A percentile compares a stretch with the other conserved stretches of the same genome.
Conservation (phyloP, 2,113 vertebrate species). For the Sporophila hypoxantha region DNA sequence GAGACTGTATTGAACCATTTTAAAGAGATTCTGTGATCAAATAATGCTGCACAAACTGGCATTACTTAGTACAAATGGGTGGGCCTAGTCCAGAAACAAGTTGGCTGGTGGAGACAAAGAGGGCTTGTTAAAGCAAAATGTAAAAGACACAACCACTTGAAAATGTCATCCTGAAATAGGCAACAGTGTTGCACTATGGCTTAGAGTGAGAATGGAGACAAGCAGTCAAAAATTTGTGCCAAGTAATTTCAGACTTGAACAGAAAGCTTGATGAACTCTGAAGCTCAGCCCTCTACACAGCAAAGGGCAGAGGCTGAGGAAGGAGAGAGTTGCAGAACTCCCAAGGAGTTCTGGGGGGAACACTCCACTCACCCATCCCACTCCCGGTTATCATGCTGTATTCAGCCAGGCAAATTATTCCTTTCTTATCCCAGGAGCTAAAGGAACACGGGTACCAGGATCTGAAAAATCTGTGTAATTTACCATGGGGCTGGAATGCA, state of each 20-base stretch:
- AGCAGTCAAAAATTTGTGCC: neutral
- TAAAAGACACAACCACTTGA: neutral
- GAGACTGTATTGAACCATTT: neutral
- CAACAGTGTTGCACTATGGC: neutral
- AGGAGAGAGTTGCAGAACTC: neutral
- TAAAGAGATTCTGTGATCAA: neutral
- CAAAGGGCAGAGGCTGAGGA: neutral
- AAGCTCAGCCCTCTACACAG: neutral
- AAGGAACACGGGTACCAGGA: neutral
- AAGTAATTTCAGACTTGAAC: neutral
- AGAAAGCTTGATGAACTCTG: neutral
- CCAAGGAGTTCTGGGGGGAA: neutral
- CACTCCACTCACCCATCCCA: neutral
- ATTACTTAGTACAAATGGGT: neutral
- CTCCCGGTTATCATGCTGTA: neutral
- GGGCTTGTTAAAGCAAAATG: neutral
- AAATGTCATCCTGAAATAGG: neutral
- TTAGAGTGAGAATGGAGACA: neutral
- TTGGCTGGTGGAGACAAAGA: neutral
- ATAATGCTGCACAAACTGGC: neutral
- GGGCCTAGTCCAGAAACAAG: neutral
- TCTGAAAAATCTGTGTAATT: neutral
- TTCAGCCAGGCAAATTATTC: neutral
- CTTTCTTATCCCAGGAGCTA: neutral
- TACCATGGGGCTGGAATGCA: neutral